Evolutionary conservation across 1,140 invertebrate species (phyloP).

Genomic region (Drosophila sturtevanti): DNA sequence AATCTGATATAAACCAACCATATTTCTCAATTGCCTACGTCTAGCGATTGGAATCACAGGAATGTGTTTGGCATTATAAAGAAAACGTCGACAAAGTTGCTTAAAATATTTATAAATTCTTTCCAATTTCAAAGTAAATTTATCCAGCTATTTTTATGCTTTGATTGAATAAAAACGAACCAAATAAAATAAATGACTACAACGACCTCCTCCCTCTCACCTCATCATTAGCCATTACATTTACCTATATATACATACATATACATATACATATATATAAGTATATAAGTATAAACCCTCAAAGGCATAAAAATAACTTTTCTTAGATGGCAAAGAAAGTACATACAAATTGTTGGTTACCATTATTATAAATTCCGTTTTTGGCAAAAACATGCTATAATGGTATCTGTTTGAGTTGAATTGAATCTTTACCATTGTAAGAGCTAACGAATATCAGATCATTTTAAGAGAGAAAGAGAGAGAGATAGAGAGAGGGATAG

Average conservation of each 20-base stretch:
- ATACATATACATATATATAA: not conserved
- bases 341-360: not conserved
- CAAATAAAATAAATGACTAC: not conserved
- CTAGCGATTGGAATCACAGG: too few relatives aligned
- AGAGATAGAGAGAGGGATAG: too few relatives aligned
- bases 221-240: not conserved
- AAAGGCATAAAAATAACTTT: constrained; percentile 5
- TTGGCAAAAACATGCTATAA: not conserved
- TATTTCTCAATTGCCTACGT: too few relatives aligned
- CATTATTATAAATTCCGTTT: not conserved
- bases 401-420: not conserved
- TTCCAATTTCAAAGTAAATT: not conserved
- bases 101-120: not conserved
- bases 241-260: not conserved
- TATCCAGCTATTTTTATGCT: not conserved
- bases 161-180: not conserved
- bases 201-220: not conserved
- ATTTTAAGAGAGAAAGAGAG: too few relatives aligned
- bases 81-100: too few relatives aligned
- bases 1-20: too few relatives aligned
- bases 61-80: too few relatives aligned
- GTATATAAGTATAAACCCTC: not conserved
- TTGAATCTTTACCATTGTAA: too few relatives aligned
- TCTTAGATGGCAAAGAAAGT: not conserved
- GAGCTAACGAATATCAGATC: too few relatives aligned